These are phyloP conservation scores for Uria aalge DNA, from an alignment of 2,113 vertebrate species.

Conservation along the genomic window DNA sequence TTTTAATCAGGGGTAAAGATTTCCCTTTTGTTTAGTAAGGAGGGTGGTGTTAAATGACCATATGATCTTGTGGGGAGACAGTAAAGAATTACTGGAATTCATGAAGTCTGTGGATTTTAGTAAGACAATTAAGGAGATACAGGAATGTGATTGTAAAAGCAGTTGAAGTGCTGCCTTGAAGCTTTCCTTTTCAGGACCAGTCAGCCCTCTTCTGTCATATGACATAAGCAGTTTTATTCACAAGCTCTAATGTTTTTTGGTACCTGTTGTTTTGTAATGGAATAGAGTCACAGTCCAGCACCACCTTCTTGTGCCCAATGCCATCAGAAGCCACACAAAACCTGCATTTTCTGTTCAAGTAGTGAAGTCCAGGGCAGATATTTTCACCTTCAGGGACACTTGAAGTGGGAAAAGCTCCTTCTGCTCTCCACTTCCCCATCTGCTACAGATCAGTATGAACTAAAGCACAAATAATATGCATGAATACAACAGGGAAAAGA, in stretches of 20 bases:
- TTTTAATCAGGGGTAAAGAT: slow-evolving; percentile 14
- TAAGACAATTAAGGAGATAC: slow-evolving; percentile 15
- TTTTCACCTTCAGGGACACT: slow-evolving; percentile 7
- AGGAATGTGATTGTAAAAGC: neutral
- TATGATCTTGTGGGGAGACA: slow-evolving; percentile 30
- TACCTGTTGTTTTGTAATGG: neutral
- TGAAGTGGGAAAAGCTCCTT: slow-evolving; percentile 4
- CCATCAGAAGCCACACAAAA: neutral
- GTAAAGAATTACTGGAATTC: slow-evolving; percentile 50
- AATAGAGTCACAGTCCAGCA: neutral
- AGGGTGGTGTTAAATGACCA: neutral
- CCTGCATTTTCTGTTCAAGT: neutral
- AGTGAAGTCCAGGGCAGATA: neutral
- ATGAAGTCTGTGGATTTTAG: slow-evolving; percentile 16
- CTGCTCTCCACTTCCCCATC: slow-evolving; percentile 35
- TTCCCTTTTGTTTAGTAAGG: slow-evolving; percentile 48
- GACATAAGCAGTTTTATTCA: neutral
- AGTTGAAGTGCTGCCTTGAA: neutral
- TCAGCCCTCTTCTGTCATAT: neutral
- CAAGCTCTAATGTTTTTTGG: neutral
- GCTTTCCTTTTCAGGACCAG: slow-evolving; percentile 5
- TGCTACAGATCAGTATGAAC: slow-evolving; percentile 48
- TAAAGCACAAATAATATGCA: slow-evolving; percentile 37
- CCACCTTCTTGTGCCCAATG: neutral
- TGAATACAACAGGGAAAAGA: slow-evolving; percentile 53